phyloP scores from a whole-genome alignment of 2,888 invertebrate species.

The Eurytoma adleriae region DNA sequence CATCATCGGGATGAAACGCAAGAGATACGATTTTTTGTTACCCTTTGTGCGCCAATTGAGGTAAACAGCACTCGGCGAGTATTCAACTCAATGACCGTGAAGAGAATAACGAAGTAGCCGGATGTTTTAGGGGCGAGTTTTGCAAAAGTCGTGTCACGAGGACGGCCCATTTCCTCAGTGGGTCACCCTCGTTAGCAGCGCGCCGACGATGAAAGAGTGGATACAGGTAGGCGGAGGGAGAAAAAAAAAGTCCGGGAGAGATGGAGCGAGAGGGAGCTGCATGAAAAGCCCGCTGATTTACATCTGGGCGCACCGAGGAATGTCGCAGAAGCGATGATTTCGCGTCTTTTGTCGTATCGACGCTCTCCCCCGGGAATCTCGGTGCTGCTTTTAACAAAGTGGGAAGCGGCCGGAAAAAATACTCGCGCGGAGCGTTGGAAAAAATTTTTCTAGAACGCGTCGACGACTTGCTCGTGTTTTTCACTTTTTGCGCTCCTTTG shows the following conservation, averaged over 20 bases:
- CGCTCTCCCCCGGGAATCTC: neutral
- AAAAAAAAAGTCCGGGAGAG: neutral
- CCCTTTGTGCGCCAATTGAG: too few species aligned
- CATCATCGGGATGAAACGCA: too few species aligned
- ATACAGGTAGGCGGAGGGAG: neutral
- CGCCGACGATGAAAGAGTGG: constrained; percentile 34
- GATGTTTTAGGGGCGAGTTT: constrained; percentile 15
- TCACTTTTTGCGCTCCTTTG: too few species aligned
- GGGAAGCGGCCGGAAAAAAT: too few species aligned
- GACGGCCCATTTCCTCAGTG: constrained; percentile 64
- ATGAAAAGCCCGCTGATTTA: constrained; percentile 26
- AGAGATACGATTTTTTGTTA: too few species aligned
- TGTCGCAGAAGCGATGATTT: constrained; percentile 1
- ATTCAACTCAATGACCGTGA: constrained; percentile 20
- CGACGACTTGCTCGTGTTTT: too few species aligned
- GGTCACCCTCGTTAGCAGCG: constrained; percentile 64
- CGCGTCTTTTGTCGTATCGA: constrained; percentile 2
- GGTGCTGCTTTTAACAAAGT: too few species aligned
- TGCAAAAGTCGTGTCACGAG: constrained; percentile 21
- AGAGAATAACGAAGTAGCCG: constrained; percentile 39
- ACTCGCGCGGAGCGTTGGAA: too few species aligned
- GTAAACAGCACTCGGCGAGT: too few species aligned
- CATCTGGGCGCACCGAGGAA: neutral
- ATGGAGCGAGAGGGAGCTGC: neutral
- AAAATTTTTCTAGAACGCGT: too few species aligned